A percentile compares a stretch with the other conserved stretches of the same genome.
Evolutionary conservation across 2,888 invertebrate species (phyloP).

Genomic region (Encarsia formosa): DNA sequence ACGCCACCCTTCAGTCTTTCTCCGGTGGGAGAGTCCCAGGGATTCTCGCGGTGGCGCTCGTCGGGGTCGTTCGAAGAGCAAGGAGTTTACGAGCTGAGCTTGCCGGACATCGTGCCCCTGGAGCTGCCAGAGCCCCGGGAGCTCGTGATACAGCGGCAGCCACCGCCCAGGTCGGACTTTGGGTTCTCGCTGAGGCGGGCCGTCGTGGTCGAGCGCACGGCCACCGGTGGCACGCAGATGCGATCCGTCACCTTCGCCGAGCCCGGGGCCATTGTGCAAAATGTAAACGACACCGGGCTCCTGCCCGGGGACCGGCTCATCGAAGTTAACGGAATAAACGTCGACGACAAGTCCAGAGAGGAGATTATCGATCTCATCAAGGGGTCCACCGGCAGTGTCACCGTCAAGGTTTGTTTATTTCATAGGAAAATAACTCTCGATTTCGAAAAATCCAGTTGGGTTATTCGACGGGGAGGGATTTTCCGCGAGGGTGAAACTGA

Average conservation of each 20-base stretch:
- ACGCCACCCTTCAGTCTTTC: conserved; percentile 83
- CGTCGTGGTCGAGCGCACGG: conserved; percentile 69
- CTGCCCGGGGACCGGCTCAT: conserved; percentile 91
- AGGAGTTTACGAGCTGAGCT: conserved; percentile 61
- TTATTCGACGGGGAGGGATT: too few species aligned
- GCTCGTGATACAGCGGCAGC: conserved; percentile 73
- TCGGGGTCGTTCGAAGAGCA: conserved; percentile 71
- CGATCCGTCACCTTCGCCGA: conserved; percentile 85
- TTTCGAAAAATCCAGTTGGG: too few species aligned
- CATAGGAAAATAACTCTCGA: too few species aligned
- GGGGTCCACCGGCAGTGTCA: conserved; percentile 75
- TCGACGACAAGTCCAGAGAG: conserved; percentile 81
- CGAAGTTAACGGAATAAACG: conserved; percentile 83
- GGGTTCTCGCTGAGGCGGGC: conserved; percentile 90
- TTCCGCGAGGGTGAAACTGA: too few species aligned
- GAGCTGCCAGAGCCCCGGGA: conserved; percentile 69
- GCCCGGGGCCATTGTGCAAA: conserved; percentile 71
- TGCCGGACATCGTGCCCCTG: conserved; percentile 67
- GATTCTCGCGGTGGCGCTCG: conserved; percentile 74
- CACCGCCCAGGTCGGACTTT: conserved; percentile 84
- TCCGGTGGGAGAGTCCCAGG: conserved; percentile 81
- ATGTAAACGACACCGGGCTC: conserved; percentile 70
- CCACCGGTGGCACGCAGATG: conserved; percentile 56
- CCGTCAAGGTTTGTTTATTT: conserved; percentile 72
- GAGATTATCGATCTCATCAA: conserved; percentile 92